Percentiles rank a stretch among this genome's conserved stretches.
phyloP scores from a whole-genome alignment of 2,797 vertebrate genomes.

The Champsocephalus esox region DNA sequence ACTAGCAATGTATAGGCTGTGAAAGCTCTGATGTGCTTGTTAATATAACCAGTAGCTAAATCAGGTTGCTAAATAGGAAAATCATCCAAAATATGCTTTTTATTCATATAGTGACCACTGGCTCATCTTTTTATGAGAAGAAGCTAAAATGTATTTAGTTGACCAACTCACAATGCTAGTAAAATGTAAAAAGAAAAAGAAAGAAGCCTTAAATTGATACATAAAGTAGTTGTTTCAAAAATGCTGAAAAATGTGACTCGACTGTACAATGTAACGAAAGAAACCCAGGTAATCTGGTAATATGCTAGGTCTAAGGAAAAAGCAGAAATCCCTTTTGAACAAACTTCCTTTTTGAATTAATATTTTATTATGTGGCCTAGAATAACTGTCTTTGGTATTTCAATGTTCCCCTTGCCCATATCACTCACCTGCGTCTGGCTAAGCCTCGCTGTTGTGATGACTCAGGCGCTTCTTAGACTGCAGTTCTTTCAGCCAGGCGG shows the following conservation, averaged over 20 bases:
- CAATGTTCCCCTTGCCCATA: neutral
- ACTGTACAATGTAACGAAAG: neutral
- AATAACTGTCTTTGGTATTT: neutral
- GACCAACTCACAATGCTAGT: neutral
- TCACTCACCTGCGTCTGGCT: constrained; percentile 61
- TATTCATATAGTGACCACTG: neutral
- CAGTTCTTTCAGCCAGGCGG: constrained; percentile 92
- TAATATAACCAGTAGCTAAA: neutral
- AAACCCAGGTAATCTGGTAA: neutral
- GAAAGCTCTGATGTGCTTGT: neutral
- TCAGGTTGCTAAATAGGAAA: neutral
- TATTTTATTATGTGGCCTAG: neutral
- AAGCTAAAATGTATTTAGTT: neutral
- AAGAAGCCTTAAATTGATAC: neutral
- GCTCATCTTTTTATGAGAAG: neutral
- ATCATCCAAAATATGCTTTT: neutral
- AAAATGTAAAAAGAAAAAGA: neutral
- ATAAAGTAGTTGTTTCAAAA: neutral
- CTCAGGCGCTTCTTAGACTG: constrained; percentile 92
- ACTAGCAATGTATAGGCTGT: neutral
- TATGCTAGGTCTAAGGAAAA: neutral
- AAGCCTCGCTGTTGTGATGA: constrained; percentile 87
- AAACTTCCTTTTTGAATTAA: neutral
- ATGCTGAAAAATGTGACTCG: neutral
- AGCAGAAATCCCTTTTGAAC: neutral